A percentile compares a stretch with the other conserved stretches of the same genome.
These are phyloP conservation scores for Holothuria scabra DNA, from an alignment of 53 echinoderm and acorn worm species.

Conservation along the genomic window DNA sequence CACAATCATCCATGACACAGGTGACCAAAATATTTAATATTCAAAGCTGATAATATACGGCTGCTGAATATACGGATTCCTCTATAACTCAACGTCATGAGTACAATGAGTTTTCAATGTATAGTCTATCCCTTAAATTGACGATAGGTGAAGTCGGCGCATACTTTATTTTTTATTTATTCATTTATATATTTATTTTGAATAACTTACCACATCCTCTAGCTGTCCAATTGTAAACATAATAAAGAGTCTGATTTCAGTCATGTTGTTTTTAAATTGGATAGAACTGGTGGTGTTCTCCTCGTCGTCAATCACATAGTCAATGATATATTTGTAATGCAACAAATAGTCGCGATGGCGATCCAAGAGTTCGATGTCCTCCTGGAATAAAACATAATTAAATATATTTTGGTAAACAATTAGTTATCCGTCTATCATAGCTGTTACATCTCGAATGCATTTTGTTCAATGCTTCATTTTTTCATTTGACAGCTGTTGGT, in stretches of 20 bases:
- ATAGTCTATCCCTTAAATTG: no score
- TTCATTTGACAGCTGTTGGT: no score
- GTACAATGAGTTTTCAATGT: no score
- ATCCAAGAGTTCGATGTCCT: neutral
- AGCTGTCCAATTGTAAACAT: neutral
- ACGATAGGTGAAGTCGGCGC: no score
- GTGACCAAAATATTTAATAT: no score
- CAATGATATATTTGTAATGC: constrained; percentile 4
- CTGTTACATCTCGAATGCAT: neutral
- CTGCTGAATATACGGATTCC: no score
- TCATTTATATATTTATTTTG: no score
- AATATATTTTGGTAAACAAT: neutral
- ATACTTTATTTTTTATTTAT: no score
- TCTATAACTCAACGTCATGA: no score
- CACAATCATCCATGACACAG: no score
- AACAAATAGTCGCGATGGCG: neutral
- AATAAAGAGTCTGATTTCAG: neutral
- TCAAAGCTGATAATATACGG: no score
- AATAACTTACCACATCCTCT: constrained; percentile 20
- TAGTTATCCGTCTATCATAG: neutral
- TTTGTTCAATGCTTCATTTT: no score
- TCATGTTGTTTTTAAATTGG: neutral
- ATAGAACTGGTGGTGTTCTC: neutral
- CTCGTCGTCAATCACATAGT: neutral
- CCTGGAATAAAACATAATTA: neutral